Conservation (phyloP, 1,140 invertebrate genomes). For the Caenorhabditis tropicalis region DNA sequence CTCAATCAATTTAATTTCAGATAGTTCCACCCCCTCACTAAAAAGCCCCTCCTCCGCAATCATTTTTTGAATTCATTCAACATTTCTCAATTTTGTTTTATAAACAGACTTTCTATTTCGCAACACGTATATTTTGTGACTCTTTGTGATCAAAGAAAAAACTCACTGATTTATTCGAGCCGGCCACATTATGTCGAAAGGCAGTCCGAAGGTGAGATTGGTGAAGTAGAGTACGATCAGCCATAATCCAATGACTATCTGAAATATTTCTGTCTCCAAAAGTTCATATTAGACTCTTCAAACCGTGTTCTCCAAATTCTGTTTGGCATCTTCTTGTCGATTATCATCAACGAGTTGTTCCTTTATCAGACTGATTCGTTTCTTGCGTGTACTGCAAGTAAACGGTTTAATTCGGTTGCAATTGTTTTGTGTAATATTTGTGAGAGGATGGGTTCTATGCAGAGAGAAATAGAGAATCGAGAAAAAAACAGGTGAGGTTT, state of each 20-base stretch:
- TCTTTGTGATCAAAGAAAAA: not conserved
- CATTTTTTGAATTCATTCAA: not conserved
- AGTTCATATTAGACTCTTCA: not conserved
- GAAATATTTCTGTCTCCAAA: not conserved
- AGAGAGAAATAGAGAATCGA: slow-evolving; percentile 30
- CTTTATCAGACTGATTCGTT: slow-evolving; percentile 9
- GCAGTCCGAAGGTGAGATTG: slow-evolving; percentile 22
- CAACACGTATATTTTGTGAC: not conserved
- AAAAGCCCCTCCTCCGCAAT: not conserved
- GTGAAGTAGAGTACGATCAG: slow-evolving; percentile 12
- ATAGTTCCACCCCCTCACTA: not conserved
- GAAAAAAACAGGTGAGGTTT: slow-evolving; percentile 19
- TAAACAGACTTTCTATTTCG: not conserved
- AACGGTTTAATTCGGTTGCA: not conserved
- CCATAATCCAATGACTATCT: slow-evolving; percentile 12
- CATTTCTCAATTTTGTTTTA: not conserved
- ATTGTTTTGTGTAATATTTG: slow-evolving; percentile 19
- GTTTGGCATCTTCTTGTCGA: not conserved
- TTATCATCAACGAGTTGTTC: slow-evolving; percentile 1
- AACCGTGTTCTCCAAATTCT: not conserved
- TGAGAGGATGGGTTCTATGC: not conserved
- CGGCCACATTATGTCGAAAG: not conserved
- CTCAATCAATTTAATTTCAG: no score
- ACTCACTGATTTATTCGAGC: slow-evolving; percentile 17
- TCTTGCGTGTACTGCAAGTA: not conserved